Conservation (phyloP, 1,140 invertebrate genomes). For the Uloborus diversus region DNA sequence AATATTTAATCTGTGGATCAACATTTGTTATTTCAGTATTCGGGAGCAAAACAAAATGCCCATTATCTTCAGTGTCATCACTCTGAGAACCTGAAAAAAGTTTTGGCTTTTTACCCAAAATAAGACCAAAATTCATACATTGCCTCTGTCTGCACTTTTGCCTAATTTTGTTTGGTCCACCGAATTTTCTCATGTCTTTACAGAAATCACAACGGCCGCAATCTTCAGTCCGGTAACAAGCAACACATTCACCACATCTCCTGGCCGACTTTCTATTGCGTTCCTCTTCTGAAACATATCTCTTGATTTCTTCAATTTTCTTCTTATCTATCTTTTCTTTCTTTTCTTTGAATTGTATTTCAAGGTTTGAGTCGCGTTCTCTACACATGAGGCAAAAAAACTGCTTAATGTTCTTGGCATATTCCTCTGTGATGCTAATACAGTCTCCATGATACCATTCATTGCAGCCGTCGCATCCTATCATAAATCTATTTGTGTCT, state of each 20-base stretch:
- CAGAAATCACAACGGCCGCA: constrained; percentile 89
- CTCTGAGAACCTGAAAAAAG: neutral
- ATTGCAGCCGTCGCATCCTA: constrained; percentile 96
- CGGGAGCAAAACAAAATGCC: neutral
- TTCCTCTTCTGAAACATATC: constrained; percentile 51
- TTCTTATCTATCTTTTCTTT: constrained; percentile 64
- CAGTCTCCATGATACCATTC: constrained; percentile 99
- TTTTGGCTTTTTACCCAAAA: constrained; percentile 52
- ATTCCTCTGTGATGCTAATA: constrained; percentile 91
- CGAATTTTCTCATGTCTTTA: constrained; percentile 81
- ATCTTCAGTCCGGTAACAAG: constrained; percentile 81
- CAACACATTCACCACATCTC: constrained; percentile 83
- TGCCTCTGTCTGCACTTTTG: constrained; percentile 69
- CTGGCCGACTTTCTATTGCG: constrained; percentile 61
- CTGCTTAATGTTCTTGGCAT: constrained; percentile 91
- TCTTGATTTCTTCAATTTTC: constrained; percentile 51
- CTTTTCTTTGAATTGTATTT: constrained; percentile 80
- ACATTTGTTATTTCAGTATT: neutral
- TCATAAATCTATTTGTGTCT: constrained; percentile 95
- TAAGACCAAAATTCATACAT: constrained; percentile 66
- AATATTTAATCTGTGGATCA: neutral
- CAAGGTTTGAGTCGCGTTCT: constrained; percentile 81
- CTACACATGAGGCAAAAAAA: constrained; percentile 80
- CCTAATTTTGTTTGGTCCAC: constrained; percentile 76
- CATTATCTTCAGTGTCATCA: constrained; percentile 39